Percentiles rank a stretch among this genome's conserved stretches.
Evolutionary conservation across 2,888 invertebrate species (phyloP).

Genomic region (Rhyacophila evoluta): DNA sequence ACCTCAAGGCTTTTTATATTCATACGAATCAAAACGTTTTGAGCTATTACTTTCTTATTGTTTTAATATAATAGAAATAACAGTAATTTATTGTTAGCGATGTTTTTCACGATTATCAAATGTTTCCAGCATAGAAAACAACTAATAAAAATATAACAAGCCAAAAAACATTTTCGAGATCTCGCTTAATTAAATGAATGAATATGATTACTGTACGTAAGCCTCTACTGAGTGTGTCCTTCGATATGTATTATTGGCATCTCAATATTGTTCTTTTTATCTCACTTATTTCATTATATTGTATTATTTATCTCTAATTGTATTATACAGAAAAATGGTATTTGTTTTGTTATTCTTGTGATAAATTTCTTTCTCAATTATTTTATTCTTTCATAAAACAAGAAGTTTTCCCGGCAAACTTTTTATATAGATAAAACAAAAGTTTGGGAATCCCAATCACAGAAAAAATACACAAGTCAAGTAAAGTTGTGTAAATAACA

Average conservation of each 20-base stretch:
- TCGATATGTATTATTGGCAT: neutral
- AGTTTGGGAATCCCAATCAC: slow-evolving; percentile 23
- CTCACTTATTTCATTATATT: slow-evolving; percentile 17
- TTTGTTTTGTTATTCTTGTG: slow-evolving; percentile 22
- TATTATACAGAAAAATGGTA: slow-evolving; percentile 17
- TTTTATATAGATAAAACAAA: slow-evolving; percentile 27
- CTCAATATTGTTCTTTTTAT: neutral
- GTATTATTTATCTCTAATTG: slow-evolving; percentile 24
- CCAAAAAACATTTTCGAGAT: neutral
- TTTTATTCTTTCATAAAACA: slow-evolving; percentile 24
- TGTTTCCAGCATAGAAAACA: too few species aligned
- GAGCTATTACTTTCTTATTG: too few species aligned
- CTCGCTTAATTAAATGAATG: slow-evolving; percentile 2
- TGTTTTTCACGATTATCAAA: too few species aligned
- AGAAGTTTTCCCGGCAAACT: slow-evolving; percentile 12
- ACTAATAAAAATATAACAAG: too few species aligned
- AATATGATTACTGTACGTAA: neutral
- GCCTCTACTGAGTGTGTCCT: neutral
- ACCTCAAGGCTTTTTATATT: too few species aligned
- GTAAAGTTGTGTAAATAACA: slow-evolving; percentile 20
- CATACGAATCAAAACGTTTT: too few species aligned
- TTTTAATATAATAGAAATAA: too few species aligned
- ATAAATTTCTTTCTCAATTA: slow-evolving; percentile 22
- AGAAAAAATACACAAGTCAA: slow-evolving; percentile 17
- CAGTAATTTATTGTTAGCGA: too few species aligned